Conservation (phyloP, 2,797 vertebrate genomes). For the Synaphobranchus kaupii region DNA sequence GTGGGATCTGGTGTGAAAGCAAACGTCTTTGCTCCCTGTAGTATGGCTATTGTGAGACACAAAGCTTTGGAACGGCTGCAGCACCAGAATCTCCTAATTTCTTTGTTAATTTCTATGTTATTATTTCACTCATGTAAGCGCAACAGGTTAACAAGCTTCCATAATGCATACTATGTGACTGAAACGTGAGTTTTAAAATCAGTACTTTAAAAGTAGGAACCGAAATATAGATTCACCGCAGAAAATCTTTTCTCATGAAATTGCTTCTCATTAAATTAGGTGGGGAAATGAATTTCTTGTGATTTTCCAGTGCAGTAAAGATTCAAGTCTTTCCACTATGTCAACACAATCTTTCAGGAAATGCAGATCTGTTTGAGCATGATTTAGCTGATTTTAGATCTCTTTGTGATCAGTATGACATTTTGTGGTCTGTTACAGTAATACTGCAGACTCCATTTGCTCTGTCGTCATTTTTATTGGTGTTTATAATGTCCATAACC, state of each 20-base stretch:
- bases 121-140: not conserved
- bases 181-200: not conserved
- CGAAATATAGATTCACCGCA: not conserved
- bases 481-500: not conserved
- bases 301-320: not conserved
- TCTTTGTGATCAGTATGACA: not conserved
- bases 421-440: not conserved
- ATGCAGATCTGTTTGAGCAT: not conserved
- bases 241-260: not conserved
- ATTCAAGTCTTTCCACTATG: not conserved
- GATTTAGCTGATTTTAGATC: not conserved
- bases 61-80: not conserved
- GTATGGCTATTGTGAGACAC: not conserved
- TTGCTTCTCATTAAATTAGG: not conserved
- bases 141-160: not conserved
- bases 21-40: not conserved
- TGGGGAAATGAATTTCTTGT: not conserved
- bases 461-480: not conserved
- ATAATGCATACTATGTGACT: not conserved
- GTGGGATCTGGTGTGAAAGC: not conserved
- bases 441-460: not conserved
- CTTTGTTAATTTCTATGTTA: not conserved
- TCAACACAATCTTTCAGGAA: not conserved
- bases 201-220: not conserved
- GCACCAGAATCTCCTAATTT: not conserved